Conservation (phyloP, 2,797 vertebrate species). For the Antennarius maculatus region DNA sequence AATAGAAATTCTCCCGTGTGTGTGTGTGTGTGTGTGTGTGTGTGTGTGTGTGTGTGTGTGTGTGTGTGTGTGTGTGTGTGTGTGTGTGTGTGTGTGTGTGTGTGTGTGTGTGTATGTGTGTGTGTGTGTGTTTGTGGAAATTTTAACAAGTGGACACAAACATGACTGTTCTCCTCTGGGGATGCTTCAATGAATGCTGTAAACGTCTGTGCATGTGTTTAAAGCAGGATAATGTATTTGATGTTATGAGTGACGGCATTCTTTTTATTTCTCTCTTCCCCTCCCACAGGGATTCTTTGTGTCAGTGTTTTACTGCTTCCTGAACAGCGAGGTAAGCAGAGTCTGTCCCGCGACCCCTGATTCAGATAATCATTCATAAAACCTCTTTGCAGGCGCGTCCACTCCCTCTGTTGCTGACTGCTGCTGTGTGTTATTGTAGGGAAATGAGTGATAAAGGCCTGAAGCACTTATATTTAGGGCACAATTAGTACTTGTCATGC, state of each 20-base stretch:
- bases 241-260: conserved; percentile 29
- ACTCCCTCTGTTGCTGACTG: conserved; percentile 40
- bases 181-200: conserved; percentile 38
- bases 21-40: neutral
- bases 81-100: neutral
- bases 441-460: conserved; percentile 17
- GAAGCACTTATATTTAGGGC: conserved; percentile 49
- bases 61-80: neutral
- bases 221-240: conserved; percentile 36
- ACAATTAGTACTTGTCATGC: conserved; percentile 66
- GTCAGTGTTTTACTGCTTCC: conserved; percentile 98
- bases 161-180: neutral
- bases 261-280: conserved; percentile 29
- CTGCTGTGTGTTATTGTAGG: conserved; percentile 25
- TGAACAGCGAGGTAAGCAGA: conserved; percentile 96
- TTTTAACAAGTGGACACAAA: conserved; percentile 15
- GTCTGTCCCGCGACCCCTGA: conserved; percentile 23
- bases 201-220: conserved; percentile 37
- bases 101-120: neutral
- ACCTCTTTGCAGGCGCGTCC: conserved; percentile 1
- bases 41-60: neutral
- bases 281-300: conserved; percentile 94
- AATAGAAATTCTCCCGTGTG: no score
- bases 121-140: neutral
- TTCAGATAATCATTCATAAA: conserved; percentile 27